Evolutionary conservation across 2,797 vertebrate species (phyloP).

Genomic region (Gephyroberyx darwinii): DNA sequence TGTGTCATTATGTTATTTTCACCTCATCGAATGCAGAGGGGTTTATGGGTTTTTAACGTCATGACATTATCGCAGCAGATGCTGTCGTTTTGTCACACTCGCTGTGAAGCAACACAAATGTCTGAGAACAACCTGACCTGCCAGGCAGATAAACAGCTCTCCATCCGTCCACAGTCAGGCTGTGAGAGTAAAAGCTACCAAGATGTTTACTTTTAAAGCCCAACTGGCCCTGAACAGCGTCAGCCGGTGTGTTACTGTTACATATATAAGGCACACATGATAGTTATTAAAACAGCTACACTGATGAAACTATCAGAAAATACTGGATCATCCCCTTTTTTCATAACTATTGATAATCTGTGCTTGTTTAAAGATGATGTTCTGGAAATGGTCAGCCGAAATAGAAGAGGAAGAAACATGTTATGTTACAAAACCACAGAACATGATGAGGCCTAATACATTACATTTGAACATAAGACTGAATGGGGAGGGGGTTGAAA

Average conservation of each 20-base stretch:
- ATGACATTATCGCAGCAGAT: slow-evolving; percentile 18
- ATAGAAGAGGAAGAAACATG: too few species aligned
- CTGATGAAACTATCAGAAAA: not conserved
- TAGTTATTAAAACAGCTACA: not conserved
- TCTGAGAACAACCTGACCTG: slow-evolving; percentile 68
- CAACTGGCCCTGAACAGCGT: not conserved
- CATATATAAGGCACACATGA: not conserved
- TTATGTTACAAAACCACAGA: too few species aligned
- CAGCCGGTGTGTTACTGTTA: not conserved
- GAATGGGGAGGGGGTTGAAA: too few species aligned
- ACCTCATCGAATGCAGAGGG: slow-evolving; percentile 4
- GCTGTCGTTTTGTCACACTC: slow-evolving; percentile 14
- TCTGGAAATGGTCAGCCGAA: too few species aligned
- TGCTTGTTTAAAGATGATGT: not conserved
- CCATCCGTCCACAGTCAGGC: slow-evolving; percentile 13
- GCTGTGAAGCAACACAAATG: slow-evolving; percentile 42
- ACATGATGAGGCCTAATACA: not conserved
- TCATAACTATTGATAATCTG: not conserved
- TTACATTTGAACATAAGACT: not conserved
- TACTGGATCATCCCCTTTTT: not conserved
- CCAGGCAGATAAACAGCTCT: slow-evolving; percentile 44
- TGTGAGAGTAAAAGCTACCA: slow-evolving; percentile 14
- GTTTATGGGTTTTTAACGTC: slow-evolving; percentile 32
- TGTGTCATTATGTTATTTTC: slow-evolving; percentile 27
- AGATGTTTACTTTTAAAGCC: slow-evolving; percentile 16